Evolutionary conservation across 2,888 invertebrate genomes (phyloP), one percentile per base, ranked within the genome.

Genomic region (Calliopum simillimum): DNA sequence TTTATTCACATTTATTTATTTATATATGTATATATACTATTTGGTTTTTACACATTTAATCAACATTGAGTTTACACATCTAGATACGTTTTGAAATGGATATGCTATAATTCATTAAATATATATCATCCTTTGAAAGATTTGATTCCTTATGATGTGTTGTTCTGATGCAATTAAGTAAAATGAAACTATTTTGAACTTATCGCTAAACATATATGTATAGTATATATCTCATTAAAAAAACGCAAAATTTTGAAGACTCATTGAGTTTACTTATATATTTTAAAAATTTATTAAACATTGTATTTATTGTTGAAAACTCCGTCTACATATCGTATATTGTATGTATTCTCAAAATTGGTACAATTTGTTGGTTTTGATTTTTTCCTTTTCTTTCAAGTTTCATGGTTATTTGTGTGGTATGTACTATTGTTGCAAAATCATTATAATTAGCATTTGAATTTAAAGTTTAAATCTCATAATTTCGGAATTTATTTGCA

Each of bases 401-500:
- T 53, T 53, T 62, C 59, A 16, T 44, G 23, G 23, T 6, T 14
- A 58, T 41, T 4, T 69, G 71, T 47, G 56, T 33, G 11, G 3
- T 51, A 8, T 21, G 33, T 53, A 19, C 14, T 16, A 43, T 51
- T 61, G 23, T 13, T 61, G 33, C 53, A 51, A 55, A 51, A 49
- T n/a, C 16, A 49, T 49, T 23, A 51, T 3, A 21, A 41, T 46
- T 58, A 5, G 33, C 47, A 51, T 72, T 16, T 13, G n/a, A 23
- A 11, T 23, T 21, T 70, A 51, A 44, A 67, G 41, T 62, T 93
- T 94, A 96, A 84, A 96, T 95, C 87, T 96, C 95, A 88, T 96
- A 96, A 87, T 96, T 96, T 86, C 95, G 92, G 87, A 95, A 95
- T 87, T 95, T 94, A 86, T 90, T 92, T 87, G 94, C 93, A 79